Percentiles rank a stretch among this genome's conserved stretches.
Conservation (phyloP, 2,797 vertebrate species). For the Acipenser transmontanus region DNA sequence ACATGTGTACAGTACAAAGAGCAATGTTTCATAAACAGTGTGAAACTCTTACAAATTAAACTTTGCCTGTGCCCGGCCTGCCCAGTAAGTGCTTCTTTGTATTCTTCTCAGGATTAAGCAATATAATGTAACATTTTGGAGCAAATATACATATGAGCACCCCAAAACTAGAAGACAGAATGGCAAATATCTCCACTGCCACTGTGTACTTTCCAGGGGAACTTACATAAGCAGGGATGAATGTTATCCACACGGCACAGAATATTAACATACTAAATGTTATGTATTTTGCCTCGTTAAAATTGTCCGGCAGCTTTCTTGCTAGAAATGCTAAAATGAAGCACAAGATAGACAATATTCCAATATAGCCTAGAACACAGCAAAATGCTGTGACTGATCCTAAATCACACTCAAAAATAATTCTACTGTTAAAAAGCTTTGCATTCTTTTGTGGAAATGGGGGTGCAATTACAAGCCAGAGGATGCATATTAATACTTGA, state of each 20-base stretch:
- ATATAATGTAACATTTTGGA: conserved; percentile 59
- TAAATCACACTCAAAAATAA: conserved; percentile 60
- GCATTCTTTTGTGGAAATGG: conserved; percentile 50
- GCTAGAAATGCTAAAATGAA: conserved; percentile 60
- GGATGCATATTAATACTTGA: conserved; percentile 51
- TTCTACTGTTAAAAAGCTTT: conserved; percentile 47
- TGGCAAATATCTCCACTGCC: conserved; percentile 62
- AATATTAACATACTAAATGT: conserved; percentile 68
- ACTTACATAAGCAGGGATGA: conserved; percentile 64
- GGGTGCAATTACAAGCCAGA: conserved; percentile 50
- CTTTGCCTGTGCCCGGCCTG: conserved; percentile 4
- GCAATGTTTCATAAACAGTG: no score
- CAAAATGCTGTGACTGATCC: conserved; percentile 61
- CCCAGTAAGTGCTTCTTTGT: conserved; percentile 57
- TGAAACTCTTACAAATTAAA: no score
- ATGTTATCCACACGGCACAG: conserved; percentile 64
- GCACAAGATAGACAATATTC: conserved; percentile 51
- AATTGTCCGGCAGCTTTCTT: conserved; percentile 54
- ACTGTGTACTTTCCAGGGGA: conserved; percentile 59
- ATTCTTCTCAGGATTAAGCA: conserved; percentile 56
- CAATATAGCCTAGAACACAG: conserved; percentile 60
- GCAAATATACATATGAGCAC: conserved; percentile 56
- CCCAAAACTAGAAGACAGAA: conserved; percentile 58
- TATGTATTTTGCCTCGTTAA: conserved; percentile 64
- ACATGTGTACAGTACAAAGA: no score